A percentile compares a stretch with the other conserved stretches of the same genome.
Evolutionary conservation across 2,888 invertebrate genomes (phyloP).

Genomic region (Aleiodes alternator): DNA sequence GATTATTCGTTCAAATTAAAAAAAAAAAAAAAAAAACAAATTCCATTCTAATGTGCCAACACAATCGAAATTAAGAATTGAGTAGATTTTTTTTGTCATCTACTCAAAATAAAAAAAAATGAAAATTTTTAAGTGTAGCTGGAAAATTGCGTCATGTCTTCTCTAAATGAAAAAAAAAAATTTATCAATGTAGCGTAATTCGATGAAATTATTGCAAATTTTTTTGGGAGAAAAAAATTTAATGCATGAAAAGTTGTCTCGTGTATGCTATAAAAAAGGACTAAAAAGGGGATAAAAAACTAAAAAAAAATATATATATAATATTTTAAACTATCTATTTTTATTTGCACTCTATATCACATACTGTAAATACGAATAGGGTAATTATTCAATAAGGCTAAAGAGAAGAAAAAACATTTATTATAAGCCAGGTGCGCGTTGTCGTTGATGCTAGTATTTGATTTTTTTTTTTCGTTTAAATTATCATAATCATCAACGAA

Average conservation of each 20-base stretch:
- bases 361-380: constrained; percentile 58
- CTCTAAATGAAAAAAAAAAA: constrained; percentile 54
- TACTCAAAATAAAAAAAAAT: constrained; percentile 31
- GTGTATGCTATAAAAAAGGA: constrained; percentile 60
- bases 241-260: constrained; percentile 66
- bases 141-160: constrained; percentile 61
- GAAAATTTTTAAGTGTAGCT: constrained; percentile 51
- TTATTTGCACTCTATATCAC: constrained; percentile 67
- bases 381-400: constrained; percentile 52
- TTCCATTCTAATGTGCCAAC: constrained; percentile 72
- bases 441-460: constrained; percentile 48
- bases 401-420: constrained; percentile 32
- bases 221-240: constrained; percentile 53
- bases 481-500: constrained; percentile 18
- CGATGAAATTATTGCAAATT: constrained; percentile 62
- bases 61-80: constrained; percentile 61
- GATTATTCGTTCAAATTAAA: constrained; percentile 44
- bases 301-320: constrained; percentile 54
- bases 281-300: constrained; percentile 46
- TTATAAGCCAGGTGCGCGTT: constrained; percentile 45
- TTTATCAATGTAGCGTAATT: constrained; percentile 63
- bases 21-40: constrained; percentile 50
- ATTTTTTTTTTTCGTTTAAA: constrained; percentile 14
- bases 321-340: constrained; percentile 71
- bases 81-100: constrained; percentile 23